Conservation (phyloP, 2,888 invertebrate species). For the Piscicola geometra region DNA sequence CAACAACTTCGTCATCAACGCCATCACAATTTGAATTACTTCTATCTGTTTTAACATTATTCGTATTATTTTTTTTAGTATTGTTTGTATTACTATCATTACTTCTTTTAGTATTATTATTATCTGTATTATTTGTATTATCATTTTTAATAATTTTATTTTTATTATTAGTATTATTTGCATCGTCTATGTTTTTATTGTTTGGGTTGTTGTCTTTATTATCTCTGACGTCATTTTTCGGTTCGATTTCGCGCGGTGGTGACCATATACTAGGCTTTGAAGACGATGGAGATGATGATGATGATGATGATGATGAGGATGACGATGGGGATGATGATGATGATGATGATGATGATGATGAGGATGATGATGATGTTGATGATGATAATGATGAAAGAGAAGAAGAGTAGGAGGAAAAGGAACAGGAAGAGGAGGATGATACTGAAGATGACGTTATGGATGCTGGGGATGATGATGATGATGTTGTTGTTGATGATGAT, state of each 20-base stretch:
- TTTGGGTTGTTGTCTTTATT: neutral
- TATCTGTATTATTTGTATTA: neutral
- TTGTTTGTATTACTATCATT: too few species aligned
- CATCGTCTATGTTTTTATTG: neutral
- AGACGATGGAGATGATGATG: conserved; percentile 8
- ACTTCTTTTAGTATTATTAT: neutral
- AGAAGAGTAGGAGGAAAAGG: too few species aligned
- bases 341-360: conserved; percentile 9
- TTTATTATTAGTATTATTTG: neutral
- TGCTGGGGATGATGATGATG: conserved; percentile 22
- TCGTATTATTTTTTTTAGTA: too few species aligned
- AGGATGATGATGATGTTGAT: too few species aligned
- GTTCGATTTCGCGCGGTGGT: neutral
- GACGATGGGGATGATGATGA: conserved; percentile 10
- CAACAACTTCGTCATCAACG: too few species aligned
- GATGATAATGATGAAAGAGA: too few species aligned
- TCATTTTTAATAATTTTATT: neutral
- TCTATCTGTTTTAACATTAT: too few species aligned
- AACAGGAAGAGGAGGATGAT: too few species aligned
- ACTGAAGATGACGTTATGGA: neutral
- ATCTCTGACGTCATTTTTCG: neutral
- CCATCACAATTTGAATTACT: too few species aligned
- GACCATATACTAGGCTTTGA: neutral
- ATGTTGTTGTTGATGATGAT: conserved; percentile 6
- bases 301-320: conserved; percentile 15